Percentiles rank a stretch among this genome's conserved stretches.
Evolutionary conservation across 2,113 vertebrate species (phyloP).

Genomic region (Aspiorhynchus laticeps): DNA sequence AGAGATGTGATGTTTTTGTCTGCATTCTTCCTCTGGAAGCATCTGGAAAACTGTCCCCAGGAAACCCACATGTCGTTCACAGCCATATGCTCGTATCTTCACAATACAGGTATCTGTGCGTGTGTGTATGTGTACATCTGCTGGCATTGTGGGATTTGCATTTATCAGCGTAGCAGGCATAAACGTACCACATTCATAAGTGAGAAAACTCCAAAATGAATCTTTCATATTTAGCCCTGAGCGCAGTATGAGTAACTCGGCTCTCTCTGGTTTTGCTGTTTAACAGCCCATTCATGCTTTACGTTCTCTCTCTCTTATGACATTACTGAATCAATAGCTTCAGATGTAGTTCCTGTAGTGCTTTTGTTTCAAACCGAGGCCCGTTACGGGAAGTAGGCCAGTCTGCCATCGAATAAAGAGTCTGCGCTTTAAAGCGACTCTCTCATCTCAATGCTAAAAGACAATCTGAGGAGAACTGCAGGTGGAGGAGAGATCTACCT

Average conservation of each 20-base stretch:
- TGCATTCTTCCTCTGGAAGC: constrained; percentile 67
- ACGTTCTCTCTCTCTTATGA: constrained; percentile 34
- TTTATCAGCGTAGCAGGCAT: not conserved
- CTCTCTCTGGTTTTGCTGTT: constrained; percentile 26
- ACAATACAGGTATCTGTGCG: constrained; percentile 21
- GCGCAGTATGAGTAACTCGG: constrained; percentile 20
- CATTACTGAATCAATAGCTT: constrained; percentile 48
- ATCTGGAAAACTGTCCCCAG: constrained; percentile 77
- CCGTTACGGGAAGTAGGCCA: constrained; percentile 46
- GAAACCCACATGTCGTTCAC: constrained; percentile 64
- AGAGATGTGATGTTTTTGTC: constrained; percentile 66
- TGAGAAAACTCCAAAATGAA: constrained; percentile 29
- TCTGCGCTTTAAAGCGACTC: constrained; percentile 11
- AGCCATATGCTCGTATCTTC: constrained; percentile 62
- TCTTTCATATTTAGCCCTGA: constrained; percentile 33
- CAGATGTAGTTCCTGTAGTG: constrained; percentile 22
- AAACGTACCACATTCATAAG: constrained; percentile 13
- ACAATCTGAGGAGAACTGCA: constrained; percentile 21
- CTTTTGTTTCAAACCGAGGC: constrained; percentile 47
- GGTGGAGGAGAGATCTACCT: constrained; percentile 10
- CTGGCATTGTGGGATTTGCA: constrained; percentile 22
- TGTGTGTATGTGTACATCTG: constrained; percentile 22
- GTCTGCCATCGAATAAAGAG: constrained; percentile 18
- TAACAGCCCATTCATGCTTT: constrained; percentile 38
- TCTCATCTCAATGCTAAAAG: constrained; percentile 30